phyloP scores from a whole-genome alignment of 2,888 invertebrate genomes.

The Meiosimyza platycephala region DNA sequence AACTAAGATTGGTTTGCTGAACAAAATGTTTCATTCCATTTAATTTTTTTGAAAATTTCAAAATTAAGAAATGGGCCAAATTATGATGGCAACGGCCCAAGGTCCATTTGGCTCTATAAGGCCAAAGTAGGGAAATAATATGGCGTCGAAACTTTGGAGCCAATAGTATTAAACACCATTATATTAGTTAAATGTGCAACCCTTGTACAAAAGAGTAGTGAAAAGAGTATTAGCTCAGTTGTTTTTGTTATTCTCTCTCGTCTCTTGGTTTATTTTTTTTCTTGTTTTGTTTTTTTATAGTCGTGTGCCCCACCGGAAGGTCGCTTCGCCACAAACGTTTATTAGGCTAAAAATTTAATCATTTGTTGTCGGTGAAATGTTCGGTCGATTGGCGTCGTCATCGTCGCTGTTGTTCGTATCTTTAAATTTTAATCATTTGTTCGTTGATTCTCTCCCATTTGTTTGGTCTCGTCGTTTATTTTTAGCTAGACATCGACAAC shows the following conservation, averaged over 20 bases:
- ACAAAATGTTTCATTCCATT: too few relatives aligned
- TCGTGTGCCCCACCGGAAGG: slow-evolving; percentile 54
- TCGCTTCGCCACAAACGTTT: slow-evolving; percentile 54
- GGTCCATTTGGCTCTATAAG: too few relatives aligned
- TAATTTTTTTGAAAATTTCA: too few relatives aligned
- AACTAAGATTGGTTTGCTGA: too few relatives aligned
- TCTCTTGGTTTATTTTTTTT: slow-evolving; percentile 10
- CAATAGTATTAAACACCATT: too few relatives aligned
- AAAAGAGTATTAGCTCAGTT: too few relatives aligned
- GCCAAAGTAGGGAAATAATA: too few relatives aligned
- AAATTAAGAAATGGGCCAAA: too few relatives aligned
- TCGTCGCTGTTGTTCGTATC: slow-evolving; percentile 31
- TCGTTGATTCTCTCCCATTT: slow-evolving; percentile 12
- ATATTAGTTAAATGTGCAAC: too few relatives aligned
- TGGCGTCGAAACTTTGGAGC: too few relatives aligned
- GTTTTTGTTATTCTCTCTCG: slow-evolving; percentile 23
- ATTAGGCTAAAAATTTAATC: slow-evolving; percentile 62
- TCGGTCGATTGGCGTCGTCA: slow-evolving; percentile 44
- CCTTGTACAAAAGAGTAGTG: too few relatives aligned
- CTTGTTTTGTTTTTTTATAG: slow-evolving; percentile 5
- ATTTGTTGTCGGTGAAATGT: slow-evolving; percentile 49
- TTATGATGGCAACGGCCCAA: too few relatives aligned
- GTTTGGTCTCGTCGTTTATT: slow-evolving; percentile 22
- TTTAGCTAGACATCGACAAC: slow-evolving; percentile 29
- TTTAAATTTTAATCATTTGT: slow-evolving; percentile 37